Conservation (phyloP, 2,113 vertebrate genomes). For the Tilapia sparmanii region DNA sequence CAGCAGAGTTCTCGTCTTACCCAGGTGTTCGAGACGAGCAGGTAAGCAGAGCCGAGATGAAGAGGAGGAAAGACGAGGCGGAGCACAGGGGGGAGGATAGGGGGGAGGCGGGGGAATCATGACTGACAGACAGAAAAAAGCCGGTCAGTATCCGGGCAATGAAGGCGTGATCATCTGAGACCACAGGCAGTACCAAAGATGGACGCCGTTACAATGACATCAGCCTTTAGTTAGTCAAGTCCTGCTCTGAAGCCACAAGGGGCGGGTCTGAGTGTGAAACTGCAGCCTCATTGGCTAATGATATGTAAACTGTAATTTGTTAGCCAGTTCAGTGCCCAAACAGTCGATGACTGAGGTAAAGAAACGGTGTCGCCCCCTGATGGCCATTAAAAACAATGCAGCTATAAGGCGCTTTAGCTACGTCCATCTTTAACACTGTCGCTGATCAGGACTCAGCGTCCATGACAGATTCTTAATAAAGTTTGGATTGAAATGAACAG, state of each 20-base stretch:
- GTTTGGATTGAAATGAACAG: neutral
- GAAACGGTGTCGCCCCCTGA: rapidly evolving
- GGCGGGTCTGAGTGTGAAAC: neutral
- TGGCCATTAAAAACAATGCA: neutral
- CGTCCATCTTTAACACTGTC: neutral
- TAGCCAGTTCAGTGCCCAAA: neutral
- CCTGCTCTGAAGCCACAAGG: neutral
- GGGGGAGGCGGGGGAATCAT: conserved; percentile 69
- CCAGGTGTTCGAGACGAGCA: conserved; percentile 57
- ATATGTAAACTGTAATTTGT: neutral
- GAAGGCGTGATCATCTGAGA: neutral
- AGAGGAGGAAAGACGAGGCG: neutral
- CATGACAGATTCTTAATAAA: neutral
- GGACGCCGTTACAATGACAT: neutral
- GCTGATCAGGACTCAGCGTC: neutral
- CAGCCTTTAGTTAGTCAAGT: neutral
- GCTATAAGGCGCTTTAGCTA: neutral
- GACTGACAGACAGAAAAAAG: conserved; percentile 37
- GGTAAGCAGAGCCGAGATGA: conserved; percentile 38
- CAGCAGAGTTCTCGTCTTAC: conserved; percentile 18
- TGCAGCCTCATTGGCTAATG: neutral
- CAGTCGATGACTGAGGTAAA: neutral
- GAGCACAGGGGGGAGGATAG: conserved; percentile 55
- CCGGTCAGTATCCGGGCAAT: neutral
- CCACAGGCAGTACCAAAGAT: neutral